phyloP scores from a whole-genome alignment of 2,888 invertebrate genomes.

The Acleris laterana region DNA sequence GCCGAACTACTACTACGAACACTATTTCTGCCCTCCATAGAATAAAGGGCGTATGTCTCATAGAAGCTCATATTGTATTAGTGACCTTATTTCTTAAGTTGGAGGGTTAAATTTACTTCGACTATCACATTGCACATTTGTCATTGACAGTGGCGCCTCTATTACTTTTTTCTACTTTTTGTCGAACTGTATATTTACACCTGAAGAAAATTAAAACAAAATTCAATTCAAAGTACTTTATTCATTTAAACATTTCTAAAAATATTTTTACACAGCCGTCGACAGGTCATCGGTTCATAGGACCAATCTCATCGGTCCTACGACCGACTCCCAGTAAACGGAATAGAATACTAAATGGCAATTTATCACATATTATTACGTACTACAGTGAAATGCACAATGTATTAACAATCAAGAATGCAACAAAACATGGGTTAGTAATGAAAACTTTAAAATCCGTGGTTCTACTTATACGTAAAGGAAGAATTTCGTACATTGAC shows the following conservation, averaged over 20 bases:
- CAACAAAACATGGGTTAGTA: slow-evolving; percentile 7
- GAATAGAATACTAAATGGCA: slow-evolving; percentile 37
- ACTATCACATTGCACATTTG: too few species aligned
- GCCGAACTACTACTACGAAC: too few species aligned
- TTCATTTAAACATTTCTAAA: slow-evolving; percentile 46
- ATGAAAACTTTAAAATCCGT: background rate
- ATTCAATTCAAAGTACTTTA: slow-evolving; percentile 39
- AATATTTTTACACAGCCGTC: slow-evolving; percentile 45
- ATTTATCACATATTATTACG: slow-evolving; percentile 35
- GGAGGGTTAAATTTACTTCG: too few species aligned
- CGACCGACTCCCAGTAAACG: background rate
- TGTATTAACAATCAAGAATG: slow-evolving; percentile 10
- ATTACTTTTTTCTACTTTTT: too few species aligned
- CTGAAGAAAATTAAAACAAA: slow-evolving; percentile 11
- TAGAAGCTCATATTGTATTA: too few species aligned
- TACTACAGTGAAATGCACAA: slow-evolving; percentile 35
- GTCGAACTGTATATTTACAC: too few species aligned
- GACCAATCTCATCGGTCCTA: slow-evolving; percentile 9
- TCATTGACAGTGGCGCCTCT: too few species aligned
- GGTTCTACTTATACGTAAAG: too few species aligned
- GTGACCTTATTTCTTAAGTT: too few species aligned
- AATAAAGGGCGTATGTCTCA: too few species aligned
- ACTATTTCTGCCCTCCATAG: too few species aligned
- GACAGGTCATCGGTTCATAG: slow-evolving; percentile 12
- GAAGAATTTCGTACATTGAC: too few species aligned